phyloP scores from a whole-genome alignment of 2,797 vertebrate species.

The Liparis tanakae region DNA sequence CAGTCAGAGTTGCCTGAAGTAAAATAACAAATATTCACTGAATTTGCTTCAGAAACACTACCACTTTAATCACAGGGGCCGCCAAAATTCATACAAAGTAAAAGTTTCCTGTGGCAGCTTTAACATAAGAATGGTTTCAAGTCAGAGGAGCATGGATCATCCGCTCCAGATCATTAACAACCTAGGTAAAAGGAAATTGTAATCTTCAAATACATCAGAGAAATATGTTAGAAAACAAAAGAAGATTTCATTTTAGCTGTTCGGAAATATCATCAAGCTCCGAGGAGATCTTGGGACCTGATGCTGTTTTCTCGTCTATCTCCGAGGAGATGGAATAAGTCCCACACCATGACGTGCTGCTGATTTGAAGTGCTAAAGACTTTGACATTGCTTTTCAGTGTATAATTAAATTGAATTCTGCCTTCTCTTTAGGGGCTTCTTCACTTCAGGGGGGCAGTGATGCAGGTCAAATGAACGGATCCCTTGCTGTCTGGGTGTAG shows the following conservation, averaged over 20 bases:
- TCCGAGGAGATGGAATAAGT: conserved; percentile 54
- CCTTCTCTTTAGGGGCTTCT: conserved; percentile 52
- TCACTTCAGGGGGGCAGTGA: conserved; percentile 48
- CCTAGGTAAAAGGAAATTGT: background rate
- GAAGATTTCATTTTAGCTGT: conserved; percentile 3
- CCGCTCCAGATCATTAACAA: background rate
- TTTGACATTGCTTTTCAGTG: conserved; percentile 57
- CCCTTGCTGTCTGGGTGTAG: conserved; percentile 57
- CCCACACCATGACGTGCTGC: conserved; percentile 58
- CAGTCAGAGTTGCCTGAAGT: background rate
- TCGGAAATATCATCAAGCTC: conserved; percentile 20
- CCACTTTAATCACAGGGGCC: background rate
- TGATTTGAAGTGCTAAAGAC: conserved; percentile 62
- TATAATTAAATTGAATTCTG: conserved; percentile 72
- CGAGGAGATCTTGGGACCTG: conserved; percentile 23
- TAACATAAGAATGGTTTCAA: no score
- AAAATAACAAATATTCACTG: background rate
- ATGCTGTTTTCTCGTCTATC: conserved; percentile 27
- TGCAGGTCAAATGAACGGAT: conserved; percentile 68
- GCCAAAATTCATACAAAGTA: background rate
- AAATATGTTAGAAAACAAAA: background rate
- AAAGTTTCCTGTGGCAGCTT: background rate
- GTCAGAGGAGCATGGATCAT: background rate
- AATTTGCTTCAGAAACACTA: background rate
- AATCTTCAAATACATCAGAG: conserved; percentile 17